A percentile compares a stretch with the other conserved stretches of the same genome.
These are phyloP conservation scores for Dione juno DNA, from an alignment of 2,888 invertebrate species.

Conservation along the genomic window DNA sequence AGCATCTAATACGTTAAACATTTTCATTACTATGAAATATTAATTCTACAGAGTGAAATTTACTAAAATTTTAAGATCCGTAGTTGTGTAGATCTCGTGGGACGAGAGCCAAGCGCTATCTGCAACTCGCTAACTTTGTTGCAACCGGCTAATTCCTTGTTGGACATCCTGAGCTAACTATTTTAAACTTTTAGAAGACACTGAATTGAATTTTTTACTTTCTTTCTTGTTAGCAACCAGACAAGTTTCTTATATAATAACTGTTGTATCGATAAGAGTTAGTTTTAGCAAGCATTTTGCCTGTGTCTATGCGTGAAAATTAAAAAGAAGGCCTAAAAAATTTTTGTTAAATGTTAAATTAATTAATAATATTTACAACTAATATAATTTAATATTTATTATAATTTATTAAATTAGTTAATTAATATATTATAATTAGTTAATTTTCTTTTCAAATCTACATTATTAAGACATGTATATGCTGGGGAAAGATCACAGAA, in stretches of 20 bases:
- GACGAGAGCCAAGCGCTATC: slow-evolving; percentile 38
- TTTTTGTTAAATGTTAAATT: no score
- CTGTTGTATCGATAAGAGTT: not conserved
- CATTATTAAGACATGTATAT: no score
- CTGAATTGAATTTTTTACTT: slow-evolving; percentile 39
- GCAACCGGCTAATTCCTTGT: slow-evolving; percentile 42
- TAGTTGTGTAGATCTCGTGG: slow-evolving; percentile 30
- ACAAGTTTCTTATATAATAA: slow-evolving; percentile 21
- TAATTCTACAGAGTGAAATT: slow-evolving; percentile 3
- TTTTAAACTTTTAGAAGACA: slow-evolving; percentile 38
- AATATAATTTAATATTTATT: no score
- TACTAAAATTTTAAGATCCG: slow-evolving; percentile 31
- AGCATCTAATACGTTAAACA: not conserved
- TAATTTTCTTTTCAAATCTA: no score
- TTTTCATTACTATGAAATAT: not conserved
- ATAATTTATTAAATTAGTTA: no score
- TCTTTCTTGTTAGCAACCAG: slow-evolving; percentile 21
- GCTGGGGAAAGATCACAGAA: no score
- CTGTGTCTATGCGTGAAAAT: not conserved
- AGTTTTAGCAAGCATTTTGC: not conserved
- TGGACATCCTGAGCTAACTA: slow-evolving; percentile 34
- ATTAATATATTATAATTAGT: no score
- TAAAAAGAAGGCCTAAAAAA: no score
- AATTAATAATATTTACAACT: no score
- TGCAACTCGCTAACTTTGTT: slow-evolving; percentile 41